Evolutionary conservation across 2,113 vertebrate genomes (phyloP), one percentile per base, ranked within the genome.

Genomic region (Labrus mixtus): DNA sequence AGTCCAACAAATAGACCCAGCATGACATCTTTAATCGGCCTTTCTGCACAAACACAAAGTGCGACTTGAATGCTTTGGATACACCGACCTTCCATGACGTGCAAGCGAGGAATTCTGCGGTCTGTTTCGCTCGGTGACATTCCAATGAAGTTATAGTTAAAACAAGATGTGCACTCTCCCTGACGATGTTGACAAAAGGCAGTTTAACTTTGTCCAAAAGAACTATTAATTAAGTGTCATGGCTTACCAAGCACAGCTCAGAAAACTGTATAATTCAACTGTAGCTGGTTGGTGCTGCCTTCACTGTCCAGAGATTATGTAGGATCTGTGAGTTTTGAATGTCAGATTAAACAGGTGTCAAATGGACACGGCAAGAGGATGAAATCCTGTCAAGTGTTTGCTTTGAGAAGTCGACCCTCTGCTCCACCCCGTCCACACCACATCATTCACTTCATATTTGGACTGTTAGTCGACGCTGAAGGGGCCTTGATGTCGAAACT

Each of bases 281-380:
- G 7, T 2, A 5, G 51, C n/a, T 33, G 57, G n/a, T 23, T 0
- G 2, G 23, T 4, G 69, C 25, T 33, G 64, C 68, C 23, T 62
- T 51, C 57, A 48, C 43, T 65, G 0, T 55, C 13, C 33, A 60
- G 33, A 56, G 76, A 80, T 78, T 67, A 48, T 60, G 62, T 68
- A 0, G 48, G 82, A 85, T 76, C 82, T 68, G 57, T 39, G 63
- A 67, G 50, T 41, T 25, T 73, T 58, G 65, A 25, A 60, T n/a
- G 59, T 46, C 65, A 39, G 68, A 88, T 88, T 82, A 83, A 87
- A 87, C 82, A 58, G 81, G 87, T 82, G 85, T 86, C 76, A 66
- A 15, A 79, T 71, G 50, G 43, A 74, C 73, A 68, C 33, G 74
- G 75, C 61, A 17, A 17, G 50, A 41, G 66, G 77, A 79, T 62